A percentile compares a stretch with the other conserved stretches of the same genome.
These are phyloP conservation scores for Zootermopsis nevadensis DNA, from an alignment of 2,888 invertebrate species.

Conservation along the genomic window DNA sequence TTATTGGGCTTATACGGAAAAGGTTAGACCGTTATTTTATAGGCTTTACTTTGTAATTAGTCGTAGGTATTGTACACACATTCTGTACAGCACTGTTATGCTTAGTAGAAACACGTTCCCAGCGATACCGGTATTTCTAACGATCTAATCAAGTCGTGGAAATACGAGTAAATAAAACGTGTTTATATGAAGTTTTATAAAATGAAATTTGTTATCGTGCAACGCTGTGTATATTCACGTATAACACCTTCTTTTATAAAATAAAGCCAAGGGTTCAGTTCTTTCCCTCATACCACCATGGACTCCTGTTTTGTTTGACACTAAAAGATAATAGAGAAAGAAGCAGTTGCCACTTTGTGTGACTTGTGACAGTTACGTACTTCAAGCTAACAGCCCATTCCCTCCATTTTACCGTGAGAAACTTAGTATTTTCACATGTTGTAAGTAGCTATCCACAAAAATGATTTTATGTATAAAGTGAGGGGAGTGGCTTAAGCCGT, in stretches of 20 bases:
- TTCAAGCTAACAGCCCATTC: no score
- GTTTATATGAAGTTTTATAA: not conserved
- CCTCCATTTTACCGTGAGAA: no score
- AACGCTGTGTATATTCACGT: not conserved
- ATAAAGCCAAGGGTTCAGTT: no score
- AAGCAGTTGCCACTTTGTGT: no score
- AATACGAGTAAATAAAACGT: not conserved
- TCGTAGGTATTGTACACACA: not conserved
- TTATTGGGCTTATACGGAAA: not conserved
- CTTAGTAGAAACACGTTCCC: not conserved
- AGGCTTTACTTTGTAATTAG: conserved; percentile 13
- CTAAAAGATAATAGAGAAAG: no score
- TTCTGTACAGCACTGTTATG: not conserved
- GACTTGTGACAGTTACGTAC: no score
- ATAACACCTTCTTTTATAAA: not conserved
- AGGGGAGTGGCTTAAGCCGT: no score
- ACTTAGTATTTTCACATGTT: no score
- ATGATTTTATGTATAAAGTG: no score
- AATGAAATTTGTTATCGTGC: not conserved
- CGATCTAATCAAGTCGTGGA: not conserved
- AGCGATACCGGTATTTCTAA: not conserved
- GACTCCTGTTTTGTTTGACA: no score
- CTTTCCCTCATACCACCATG: no score
- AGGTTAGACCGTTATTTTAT: conserved; percentile 18
- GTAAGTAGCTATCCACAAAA: no score